Conservation (phyloP, 2,888 invertebrate species). For the Leptopilina drosophilae region DNA sequence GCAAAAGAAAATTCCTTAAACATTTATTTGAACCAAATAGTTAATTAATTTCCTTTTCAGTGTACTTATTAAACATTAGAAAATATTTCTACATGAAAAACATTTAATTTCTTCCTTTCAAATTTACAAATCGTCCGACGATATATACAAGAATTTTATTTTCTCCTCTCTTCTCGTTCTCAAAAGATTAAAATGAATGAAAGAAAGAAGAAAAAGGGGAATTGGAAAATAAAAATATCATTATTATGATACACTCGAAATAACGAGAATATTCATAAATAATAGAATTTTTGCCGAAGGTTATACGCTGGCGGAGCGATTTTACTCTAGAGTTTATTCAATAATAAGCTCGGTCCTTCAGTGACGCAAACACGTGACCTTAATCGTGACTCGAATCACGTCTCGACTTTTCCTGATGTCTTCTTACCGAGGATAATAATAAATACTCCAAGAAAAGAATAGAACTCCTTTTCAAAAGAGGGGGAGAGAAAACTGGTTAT, state of each 20-base stretch:
- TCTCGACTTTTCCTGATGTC: slow-evolving; percentile 26
- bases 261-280: slow-evolving; percentile 7
- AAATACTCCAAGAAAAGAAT: slow-evolving; percentile 22
- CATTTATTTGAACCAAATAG: too few relatives aligned
- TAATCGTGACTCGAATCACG: slow-evolving; percentile 22
- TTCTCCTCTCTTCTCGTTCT: too few relatives aligned
- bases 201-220: too few relatives aligned
- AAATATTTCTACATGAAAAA: too few relatives aligned
- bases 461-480: slow-evolving; percentile 6
- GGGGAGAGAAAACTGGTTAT: background rate
- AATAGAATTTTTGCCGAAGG: background rate
- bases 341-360: slow-evolving; percentile 18
- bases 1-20: too few relatives aligned
- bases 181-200: too few relatives aligned
- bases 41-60: too few relatives aligned
- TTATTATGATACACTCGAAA: background rate
- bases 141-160: too few relatives aligned
- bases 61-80: too few relatives aligned
- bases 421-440: slow-evolving; percentile 36
- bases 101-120: too few relatives aligned
- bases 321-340: slow-evolving; percentile 15
- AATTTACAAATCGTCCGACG: too few relatives aligned
- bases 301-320: background rate
- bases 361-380: slow-evolving; percentile 20
- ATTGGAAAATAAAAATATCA: too few relatives aligned